Evolutionary conservation across 2,113 vertebrate species (phyloP), one percentile per base, ranked within the genome.

Genomic region (Pipa parva): DNA sequence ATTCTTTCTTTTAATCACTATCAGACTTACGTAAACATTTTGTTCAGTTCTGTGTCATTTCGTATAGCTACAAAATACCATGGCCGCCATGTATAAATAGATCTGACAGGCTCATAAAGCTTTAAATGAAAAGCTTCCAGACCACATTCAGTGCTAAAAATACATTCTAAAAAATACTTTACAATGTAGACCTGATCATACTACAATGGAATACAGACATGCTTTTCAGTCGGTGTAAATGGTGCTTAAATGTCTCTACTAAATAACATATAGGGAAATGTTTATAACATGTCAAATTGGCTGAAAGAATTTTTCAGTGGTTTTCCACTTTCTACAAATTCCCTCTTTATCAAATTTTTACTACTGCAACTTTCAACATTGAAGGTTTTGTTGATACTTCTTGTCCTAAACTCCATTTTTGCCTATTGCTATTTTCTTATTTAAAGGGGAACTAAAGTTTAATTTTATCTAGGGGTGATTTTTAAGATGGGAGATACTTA

Each of bases 71-170:
- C 61, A 51, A 49, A 74, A 45, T 39, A 73, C 79, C 75, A 63
- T 79, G 62, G 63, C 80, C 79, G 76, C 80, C 78, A 56, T n/a
- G 71, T 75, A 72, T 75, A 85, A 81, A 78, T 79, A 82, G 78
- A 68, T 67, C n/a, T 76, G 65, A 76, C 76, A 33, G 72, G 77
- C 61, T 69, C 59, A 17, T 25, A 25, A 71, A 72, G 79, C 73
- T 67, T 48, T 18, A 71, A 42, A 74, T 60, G 39, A 63, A 79
- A 68, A 45, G 68, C 70, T 79, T 74, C 56, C 73, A 69, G 76
- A 69, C 48, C 51, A 54, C 28, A 67, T 76, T 59, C 59, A 25
- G 61, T 71, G 74, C 46, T 64, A 72, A 66, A 52, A 46, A 75
- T 74, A 33, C 24, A 72, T 63, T 15, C 0, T 11, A 57, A 65